Base-by-base conservation (phyloP, 2,113 vertebrate species). In the Cyprinodon tularosa region DNA sequence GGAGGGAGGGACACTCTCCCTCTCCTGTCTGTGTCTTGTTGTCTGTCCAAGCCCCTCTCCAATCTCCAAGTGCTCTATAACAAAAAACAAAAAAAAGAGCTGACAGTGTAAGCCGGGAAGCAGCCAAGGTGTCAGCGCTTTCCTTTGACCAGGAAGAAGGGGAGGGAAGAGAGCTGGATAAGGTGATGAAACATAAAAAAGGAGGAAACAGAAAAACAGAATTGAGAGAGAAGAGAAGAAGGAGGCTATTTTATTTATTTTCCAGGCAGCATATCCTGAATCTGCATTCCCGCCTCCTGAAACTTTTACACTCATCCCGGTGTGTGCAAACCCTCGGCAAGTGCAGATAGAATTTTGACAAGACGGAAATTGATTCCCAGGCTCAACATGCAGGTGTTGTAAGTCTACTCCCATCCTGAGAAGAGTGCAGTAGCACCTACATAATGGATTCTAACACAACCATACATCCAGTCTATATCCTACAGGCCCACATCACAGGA, bases 361-460 rank as follows among this genome's bases (percentile, higher is more conserved):
- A 87, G 90, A 92, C 84, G 82, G 86, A 93, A 93, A 94, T 94
- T 91, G 93, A 94, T 94, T 94, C 91, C 90, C 75, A 45, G 86
- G 86, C 71, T 88, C 89, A 80, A 73, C 81, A 91, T 91, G 84
- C 91, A 92, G 92, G 88, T 92, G 92, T 88, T 90, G 88, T 71
- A 17, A 79, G 84, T 83, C 83, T 78, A 81, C 85, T 75, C 77
- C 76, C 59, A 57, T 3, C 66, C 75, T 68, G 75, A 63, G 68
- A 86, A 74, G 81, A 72, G 67, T 61, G 72, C 83, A 87, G 62
- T 74, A 84, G 87, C 84, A 82, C 78, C 89, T 80, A 66, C 81
- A 84, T 84, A 80, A 89, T 84, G 50, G 83, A 72, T 71, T 14
- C 36, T n/a, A 57, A 77, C 78, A 69, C 71, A 37, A 77, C 74